Conservation (phyloP, 2,888 invertebrate species). For the Pterostichus niger region DNA sequence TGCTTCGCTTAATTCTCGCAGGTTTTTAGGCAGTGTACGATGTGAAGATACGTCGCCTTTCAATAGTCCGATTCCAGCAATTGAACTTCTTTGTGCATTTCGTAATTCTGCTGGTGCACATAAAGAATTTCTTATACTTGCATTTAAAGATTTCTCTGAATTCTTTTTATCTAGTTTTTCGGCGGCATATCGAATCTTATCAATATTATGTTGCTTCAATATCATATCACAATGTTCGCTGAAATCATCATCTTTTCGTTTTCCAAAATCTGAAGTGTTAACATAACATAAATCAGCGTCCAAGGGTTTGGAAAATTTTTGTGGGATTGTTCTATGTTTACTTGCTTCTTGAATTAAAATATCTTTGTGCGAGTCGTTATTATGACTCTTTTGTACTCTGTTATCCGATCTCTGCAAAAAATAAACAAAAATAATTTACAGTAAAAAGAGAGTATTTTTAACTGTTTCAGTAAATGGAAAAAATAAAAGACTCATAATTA, state of each 20-base stretch:
- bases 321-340: conserved; percentile 65
- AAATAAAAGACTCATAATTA: background rate
- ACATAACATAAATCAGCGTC: conserved; percentile 61
- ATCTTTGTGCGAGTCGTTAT: conserved; percentile 47
- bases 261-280: conserved; percentile 49
- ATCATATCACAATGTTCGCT: conserved; percentile 63
- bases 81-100: conserved; percentile 20
- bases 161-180: conserved; percentile 60
- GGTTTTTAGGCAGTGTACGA: conserved; percentile 73
- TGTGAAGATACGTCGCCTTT: conserved; percentile 69
- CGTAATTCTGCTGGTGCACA: conserved; percentile 56
- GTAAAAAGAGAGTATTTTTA: background rate
- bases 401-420: conserved; percentile 45
- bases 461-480: background rate
- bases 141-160: conserved; percentile 47
- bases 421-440: background rate
- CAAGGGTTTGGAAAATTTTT: conserved; percentile 52
- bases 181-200: conserved; percentile 60
- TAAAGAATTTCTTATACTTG: conserved; percentile 52
- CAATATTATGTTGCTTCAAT: conserved; percentile 59
- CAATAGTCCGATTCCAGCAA: conserved; percentile 10
- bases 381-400: conserved; percentile 27
- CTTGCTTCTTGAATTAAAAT: conserved; percentile 38
- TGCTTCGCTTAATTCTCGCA: conserved; percentile 71
- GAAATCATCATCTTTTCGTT: conserved; percentile 61